Base-by-base conservation (phyloP, 2,888 invertebrate species). In the Epistrophe grossulariae region DNA sequence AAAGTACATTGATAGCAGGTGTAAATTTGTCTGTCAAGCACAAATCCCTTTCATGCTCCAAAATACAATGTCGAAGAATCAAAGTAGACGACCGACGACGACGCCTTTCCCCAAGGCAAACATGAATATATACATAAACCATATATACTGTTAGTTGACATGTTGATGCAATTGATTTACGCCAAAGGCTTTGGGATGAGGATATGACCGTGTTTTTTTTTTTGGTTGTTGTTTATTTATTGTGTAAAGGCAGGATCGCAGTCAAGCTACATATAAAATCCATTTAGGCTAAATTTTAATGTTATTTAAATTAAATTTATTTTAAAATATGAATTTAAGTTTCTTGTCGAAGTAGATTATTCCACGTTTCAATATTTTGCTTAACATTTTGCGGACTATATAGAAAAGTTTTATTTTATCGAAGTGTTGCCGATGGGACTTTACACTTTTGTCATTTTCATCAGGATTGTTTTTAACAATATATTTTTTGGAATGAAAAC, bases 101-200 rank as follows among this genome's bases (percentile, higher is more conserved):
- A 70, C 70, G 70, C 70, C 70, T 55, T 24, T 38, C 66, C 83
- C 57, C 7, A 17, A 31, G 40, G 68, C 55, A 70, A 62, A 50
- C 50, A 73, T 28, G 43, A 43, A 55, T 55, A 55, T 71, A n/a
- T n/a, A n/a, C n/a, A n/a, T n/a, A n/a, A n/a, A n/a, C n/a, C n/a
- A n/a, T 24, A 24, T 24, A 3, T 24, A 24, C 24, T 24, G 78
- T n/a, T 60, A 73, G 59, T 73, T 68, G 78, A 68, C 79, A 70
- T 73, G 68, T 62, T 74, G 83, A 64, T 73, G 79, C 73, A 62
- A 79, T 79, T 70, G 84, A 79, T 79, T 79, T 71, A 57, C 24
- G 31, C 74, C 70, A 45, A 35, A 62, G 68, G 80, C 76, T 52
- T 31, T 28, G 8, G 15, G n/a, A 28, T 24, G 35, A 19, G 48